Base-by-base conservation (phyloP, 2,797 vertebrate genomes). In the Bufotes viridis region DNA sequence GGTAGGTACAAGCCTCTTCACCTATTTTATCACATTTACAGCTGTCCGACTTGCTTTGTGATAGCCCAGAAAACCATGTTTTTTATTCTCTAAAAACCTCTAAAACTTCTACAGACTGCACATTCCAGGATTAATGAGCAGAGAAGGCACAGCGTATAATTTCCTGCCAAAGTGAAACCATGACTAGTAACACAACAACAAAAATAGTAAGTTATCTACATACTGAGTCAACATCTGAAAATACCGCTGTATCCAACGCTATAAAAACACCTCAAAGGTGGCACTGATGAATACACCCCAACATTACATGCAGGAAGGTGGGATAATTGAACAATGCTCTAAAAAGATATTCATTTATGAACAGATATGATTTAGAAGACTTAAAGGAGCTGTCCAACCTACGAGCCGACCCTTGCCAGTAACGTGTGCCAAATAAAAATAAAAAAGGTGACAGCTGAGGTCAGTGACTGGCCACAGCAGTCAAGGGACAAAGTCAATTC, bases 121-220 rank as follows among this genome's bases (percentile, higher is more conserved):
- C 82, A 85, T 76, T 15, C 34, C 5, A 13, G 20, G 26, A 84
- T n/a, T 60, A 55, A 49, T 24, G 20, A 72, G 65, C n/a, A n/a
- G 69, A 34, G 24, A 29, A 17, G 12, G 34, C 70, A 70, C 34
- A 80, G 49, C 1, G 75, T 72, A 79, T 80, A 79, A 86, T 86
- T 86, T 86, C 63, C 63, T 86, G 49, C 63, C 76, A 79, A 86
- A 82, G 60, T 63, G 22, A 60, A 82, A 87, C 61, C 81, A 83
- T 83, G 72, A 83, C 72, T 87, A 65, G 86, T 78, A 87, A n/a
- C 80, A 78, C 61, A 78, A 69, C 22, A 82, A 24, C 72, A 87
- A 87, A 82, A 87, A 83, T 87, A 78, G 81, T 69, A 82, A 53
- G 34, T 58, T 82, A 83, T 87, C 81, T 87, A 55, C 86, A 87